phyloP scores from a whole-genome alignment of 2,113 vertebrate species.

The Elgaria multicarinata region DNA sequence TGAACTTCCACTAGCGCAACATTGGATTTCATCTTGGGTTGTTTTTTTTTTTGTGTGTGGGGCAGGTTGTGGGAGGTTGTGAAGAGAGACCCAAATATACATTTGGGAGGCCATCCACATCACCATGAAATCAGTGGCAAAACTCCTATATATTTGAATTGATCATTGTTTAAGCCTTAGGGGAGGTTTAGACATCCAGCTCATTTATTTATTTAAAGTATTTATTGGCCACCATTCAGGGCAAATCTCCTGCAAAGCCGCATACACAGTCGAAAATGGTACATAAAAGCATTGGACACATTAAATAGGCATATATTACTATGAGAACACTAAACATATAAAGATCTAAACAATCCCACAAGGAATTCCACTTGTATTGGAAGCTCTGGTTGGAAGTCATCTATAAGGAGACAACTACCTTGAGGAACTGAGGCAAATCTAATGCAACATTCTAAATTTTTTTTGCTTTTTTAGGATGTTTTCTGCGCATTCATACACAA shows the following conservation, averaged over 20 bases:
- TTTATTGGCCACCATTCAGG: background rate
- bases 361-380: background rate
- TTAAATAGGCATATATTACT: background rate
- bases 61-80: no score
- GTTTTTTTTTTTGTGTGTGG: no score
- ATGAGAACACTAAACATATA: no score
- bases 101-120: background rate
- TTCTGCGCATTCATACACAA: background rate
- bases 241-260: background rate
- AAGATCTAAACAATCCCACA: background rate
- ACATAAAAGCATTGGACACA: background rate
- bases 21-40: no score
- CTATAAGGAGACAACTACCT: background rate
- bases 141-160: background rate
- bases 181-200: background rate
- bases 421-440: background rate
- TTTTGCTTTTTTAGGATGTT: background rate
- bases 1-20: no score
- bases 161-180: background rate
- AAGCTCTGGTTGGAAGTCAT: background rate
- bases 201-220: background rate
- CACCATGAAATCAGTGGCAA: background rate
- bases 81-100: no score
- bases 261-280: background rate
- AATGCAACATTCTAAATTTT: no score